phyloP scores from a whole-genome alignment of 2,113 vertebrate genomes.

The Antechinus flavipes region DNA sequence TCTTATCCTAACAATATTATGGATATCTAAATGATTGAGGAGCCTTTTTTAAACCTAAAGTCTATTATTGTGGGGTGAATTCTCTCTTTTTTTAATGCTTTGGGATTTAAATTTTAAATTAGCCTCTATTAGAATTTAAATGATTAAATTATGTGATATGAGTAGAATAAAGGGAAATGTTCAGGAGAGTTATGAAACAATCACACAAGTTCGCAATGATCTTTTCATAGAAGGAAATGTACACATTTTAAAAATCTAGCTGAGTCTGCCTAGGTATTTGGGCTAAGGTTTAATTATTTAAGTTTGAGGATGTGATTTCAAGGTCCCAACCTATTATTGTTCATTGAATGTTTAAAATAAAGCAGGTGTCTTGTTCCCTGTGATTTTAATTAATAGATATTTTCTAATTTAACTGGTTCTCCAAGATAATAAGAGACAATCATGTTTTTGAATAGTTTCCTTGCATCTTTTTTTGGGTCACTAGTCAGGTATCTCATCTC shows the following conservation, averaged over 20 bases:
- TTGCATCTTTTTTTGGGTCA: slow-evolving; percentile 34
- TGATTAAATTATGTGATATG: background rate
- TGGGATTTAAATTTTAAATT: slow-evolving; percentile 38
- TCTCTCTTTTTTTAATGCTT: slow-evolving; percentile 24
- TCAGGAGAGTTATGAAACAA: slow-evolving; percentile 4
- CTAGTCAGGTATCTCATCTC: slow-evolving; percentile 43
- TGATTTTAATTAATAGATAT: slow-evolving; percentile 63
- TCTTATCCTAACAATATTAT: background rate
- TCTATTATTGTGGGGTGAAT: background rate
- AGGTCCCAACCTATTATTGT: slow-evolving; percentile 15
- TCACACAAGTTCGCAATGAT: slow-evolving; percentile 8
- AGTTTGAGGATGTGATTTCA: slow-evolving; percentile 17
- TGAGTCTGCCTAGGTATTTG: slow-evolving; percentile 8
- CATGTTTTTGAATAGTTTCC: slow-evolving; percentile 57
- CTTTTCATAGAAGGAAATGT: slow-evolving; percentile 10
- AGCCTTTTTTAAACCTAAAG: background rate
- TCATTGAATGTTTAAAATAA: slow-evolving; percentile 34
- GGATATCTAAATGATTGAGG: background rate
- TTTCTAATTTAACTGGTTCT: slow-evolving; percentile 52
- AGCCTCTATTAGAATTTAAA: slow-evolving; percentile 23
- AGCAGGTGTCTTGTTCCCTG: slow-evolving; percentile 33
- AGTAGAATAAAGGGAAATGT: background rate
- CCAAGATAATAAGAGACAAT: slow-evolving; percentile 36
- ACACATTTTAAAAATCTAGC: background rate
- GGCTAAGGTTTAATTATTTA: background rate